These are phyloP conservation scores for Melitaea athalia DNA, from an alignment of 2,888 invertebrate species.

Conservation along the genomic window DNA sequence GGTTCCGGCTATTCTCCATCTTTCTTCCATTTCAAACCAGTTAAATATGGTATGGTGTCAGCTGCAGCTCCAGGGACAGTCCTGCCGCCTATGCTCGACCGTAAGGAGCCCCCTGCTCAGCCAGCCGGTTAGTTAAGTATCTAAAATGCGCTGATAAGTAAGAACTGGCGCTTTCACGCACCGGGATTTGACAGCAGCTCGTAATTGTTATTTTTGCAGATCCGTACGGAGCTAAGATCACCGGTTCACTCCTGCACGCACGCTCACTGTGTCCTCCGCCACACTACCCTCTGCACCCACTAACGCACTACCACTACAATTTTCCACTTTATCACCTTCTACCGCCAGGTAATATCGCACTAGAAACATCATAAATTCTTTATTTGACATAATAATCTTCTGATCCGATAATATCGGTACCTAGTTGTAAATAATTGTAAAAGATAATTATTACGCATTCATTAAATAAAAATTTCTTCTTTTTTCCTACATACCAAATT, in stretches of 20 bases:
- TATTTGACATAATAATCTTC: not conserved
- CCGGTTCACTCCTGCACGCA: conserved; percentile 74
- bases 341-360: conserved; percentile 72
- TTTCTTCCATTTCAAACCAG: conserved; percentile 96
- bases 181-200: conserved; percentile 57
- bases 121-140: conserved; percentile 83
- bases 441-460: not conserved
- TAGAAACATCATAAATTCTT: not conserved
- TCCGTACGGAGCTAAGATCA: conserved; percentile 73
- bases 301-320: conserved; percentile 78
- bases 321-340: conserved; percentile 75
- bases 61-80: conserved; percentile 66
- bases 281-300: conserved; percentile 78
- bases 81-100: conserved; percentile 74
- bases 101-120: conserved; percentile 80
- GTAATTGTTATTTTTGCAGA: conserved; percentile 72
- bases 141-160: conserved; percentile 74
- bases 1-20: conserved; percentile 94
- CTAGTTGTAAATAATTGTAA: not conserved
- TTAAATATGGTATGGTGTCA: conserved; percentile 88
- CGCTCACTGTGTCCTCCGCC: conserved; percentile 75
- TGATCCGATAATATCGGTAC: not conserved
- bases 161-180: conserved; percentile 74
- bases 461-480: not conserved
- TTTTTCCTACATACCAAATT: too few relatives aligned